Evolutionary conservation across 92 coral and sea anemone genomes (phyloP).

Genomic region (Heteractis magnifica): DNA sequence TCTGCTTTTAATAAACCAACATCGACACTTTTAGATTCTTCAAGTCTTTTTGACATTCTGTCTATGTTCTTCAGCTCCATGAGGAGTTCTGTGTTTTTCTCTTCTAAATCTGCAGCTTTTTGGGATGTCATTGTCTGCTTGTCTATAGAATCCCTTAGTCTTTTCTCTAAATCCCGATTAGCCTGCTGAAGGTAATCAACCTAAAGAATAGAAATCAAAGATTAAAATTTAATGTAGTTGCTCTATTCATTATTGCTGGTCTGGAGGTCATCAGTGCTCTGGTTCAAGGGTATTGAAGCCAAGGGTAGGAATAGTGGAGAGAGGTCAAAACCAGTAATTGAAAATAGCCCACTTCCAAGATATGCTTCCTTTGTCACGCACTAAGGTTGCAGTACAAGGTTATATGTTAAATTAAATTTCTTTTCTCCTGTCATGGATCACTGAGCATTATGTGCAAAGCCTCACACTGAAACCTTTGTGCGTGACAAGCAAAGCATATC

Average conservation of each 20-base stretch:
- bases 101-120: constrained; percentile 69
- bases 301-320: no score
- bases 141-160: constrained; percentile 66
- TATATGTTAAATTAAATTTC: no score
- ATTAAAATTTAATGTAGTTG: constrained; percentile 12
- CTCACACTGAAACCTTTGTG: no score
- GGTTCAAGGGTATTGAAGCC: no score
- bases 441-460: no score
- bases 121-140: constrained; percentile 63
- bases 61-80: constrained; percentile 79
- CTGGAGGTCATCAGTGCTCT: not conserved
- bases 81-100: constrained; percentile 79
- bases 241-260: not conserved
- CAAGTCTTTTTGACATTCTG: constrained; percentile 65
- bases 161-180: constrained; percentile 90
- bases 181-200: constrained; percentile 99
- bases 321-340: no score
- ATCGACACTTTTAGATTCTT: constrained; percentile 82
- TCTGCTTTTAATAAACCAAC: constrained; percentile 62
- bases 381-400: no score
- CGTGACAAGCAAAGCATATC: no score
- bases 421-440: no score
- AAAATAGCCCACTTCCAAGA: no score
- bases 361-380: no score
- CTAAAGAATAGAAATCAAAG: constrained; percentile 23